Evolutionary conservation across 2,797 vertebrate species (phyloP).

Genomic region (Synaphobranchus kaupii): DNA sequence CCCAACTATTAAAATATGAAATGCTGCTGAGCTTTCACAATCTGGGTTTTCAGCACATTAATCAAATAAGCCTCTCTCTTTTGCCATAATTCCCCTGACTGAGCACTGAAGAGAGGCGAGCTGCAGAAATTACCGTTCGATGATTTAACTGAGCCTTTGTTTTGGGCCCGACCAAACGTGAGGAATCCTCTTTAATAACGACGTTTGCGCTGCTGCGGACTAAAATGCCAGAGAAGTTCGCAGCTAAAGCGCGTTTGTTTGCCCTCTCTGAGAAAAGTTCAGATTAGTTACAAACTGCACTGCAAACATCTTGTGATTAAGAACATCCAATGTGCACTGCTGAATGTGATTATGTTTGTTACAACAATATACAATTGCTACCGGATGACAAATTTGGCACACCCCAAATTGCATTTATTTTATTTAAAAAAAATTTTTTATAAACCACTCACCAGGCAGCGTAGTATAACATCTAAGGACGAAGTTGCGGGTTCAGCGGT

Average conservation of each 20-base stretch:
- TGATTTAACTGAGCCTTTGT: background rate
- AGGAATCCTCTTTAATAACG: background rate
- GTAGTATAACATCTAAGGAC: background rate
- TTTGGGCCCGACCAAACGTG: background rate
- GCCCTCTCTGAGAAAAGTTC: background rate
- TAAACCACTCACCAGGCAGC: background rate
- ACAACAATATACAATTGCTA: background rate
- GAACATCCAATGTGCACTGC: background rate
- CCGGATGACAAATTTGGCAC: background rate
- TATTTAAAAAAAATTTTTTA: background rate
- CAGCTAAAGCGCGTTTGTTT: background rate
- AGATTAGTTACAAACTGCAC: background rate
- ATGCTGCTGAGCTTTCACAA: constrained; percentile 6
- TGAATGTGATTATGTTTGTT: background rate
- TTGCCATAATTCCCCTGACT: background rate
- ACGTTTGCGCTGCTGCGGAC: background rate
- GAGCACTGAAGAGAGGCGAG: background rate
- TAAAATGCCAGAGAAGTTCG: background rate
- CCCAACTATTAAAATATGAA: background rate
- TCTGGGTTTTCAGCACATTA: constrained; percentile 5
- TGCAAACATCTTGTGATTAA: background rate
- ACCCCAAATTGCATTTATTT: background rate
- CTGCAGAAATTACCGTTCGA: background rate
- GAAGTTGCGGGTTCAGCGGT: background rate
- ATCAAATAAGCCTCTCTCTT: background rate